Evolutionary conservation across 2,888 invertebrate species (phyloP).

Genomic region (Odontocerum albicorne): DNA sequence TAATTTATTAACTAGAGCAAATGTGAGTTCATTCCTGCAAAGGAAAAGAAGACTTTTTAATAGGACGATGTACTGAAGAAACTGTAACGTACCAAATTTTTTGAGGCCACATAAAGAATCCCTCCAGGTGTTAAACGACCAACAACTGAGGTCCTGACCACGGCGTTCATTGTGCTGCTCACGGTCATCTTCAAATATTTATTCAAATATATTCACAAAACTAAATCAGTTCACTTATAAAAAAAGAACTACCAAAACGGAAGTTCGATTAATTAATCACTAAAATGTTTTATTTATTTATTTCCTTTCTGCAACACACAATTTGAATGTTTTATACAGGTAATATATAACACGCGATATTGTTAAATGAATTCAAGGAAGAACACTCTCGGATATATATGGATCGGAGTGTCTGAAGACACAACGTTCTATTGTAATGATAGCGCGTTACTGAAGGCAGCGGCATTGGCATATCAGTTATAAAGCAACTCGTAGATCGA

Average conservation of each 20-base stretch:
- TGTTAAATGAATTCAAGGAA: not conserved
- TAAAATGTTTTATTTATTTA: slow-evolving; percentile 15
- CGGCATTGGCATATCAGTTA: slow-evolving; percentile 1
- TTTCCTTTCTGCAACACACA: slow-evolving; percentile 10
- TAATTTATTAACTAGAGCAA: too few species aligned
- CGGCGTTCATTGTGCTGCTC: slow-evolving; percentile 58
- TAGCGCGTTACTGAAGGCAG: not conserved
- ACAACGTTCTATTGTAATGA: too few species aligned
- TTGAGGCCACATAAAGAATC: slow-evolving; percentile 54
- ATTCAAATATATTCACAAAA: slow-evolving; percentile 15
- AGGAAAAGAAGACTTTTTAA: too few species aligned
- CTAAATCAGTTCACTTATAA: slow-evolving; percentile 1
- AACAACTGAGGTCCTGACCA: slow-evolving; percentile 55
- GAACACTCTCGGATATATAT: not conserved
- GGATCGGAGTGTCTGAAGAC: too few species aligned
- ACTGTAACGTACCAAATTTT: slow-evolving; percentile 54
- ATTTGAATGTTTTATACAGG: too few species aligned
- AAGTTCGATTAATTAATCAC: slow-evolving; percentile 2
- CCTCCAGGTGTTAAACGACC: slow-evolving; percentile 56
- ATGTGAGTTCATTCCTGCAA: too few species aligned
- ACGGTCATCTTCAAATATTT: slow-evolving; percentile 49
- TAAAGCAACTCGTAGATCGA: slow-evolving; percentile 15
- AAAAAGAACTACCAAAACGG: not conserved
- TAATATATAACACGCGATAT: too few species aligned
- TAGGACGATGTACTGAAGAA: too few species aligned